phyloP scores from a whole-genome alignment of 2,113 vertebrate genomes.

The Mixornis gularis region DNA sequence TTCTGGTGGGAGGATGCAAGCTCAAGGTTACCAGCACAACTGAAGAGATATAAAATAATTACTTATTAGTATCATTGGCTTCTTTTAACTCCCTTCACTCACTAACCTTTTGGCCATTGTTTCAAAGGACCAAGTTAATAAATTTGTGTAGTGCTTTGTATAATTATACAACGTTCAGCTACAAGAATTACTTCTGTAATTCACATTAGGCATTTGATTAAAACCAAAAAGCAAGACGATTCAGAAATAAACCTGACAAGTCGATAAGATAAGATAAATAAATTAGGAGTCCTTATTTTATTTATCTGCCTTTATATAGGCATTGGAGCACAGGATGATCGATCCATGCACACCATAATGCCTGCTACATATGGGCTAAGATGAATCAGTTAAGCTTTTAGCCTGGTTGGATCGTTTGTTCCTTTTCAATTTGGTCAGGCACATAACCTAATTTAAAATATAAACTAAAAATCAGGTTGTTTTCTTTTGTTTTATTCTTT shows the following conservation, averaged over 20 bases:
- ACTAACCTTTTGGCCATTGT: conserved; percentile 37
- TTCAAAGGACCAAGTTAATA: conserved; percentile 5
- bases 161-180: neutral
- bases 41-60: conserved; percentile 86
- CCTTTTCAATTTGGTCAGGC: neutral
- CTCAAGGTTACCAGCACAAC: conserved; percentile 91
- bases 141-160: neutral
- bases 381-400: neutral
- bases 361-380: neutral
- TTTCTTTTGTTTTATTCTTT: neutral
- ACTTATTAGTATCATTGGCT: conserved; percentile 85
- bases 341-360: neutral
- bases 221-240: neutral
- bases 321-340: neutral
- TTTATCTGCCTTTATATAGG: neutral
- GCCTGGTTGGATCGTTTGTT: neutral
- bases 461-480: neutral
- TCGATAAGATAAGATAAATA: neutral
- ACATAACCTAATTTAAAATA: neutral
- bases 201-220: conserved; percentile 9
- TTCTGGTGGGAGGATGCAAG: conserved; percentile 80
- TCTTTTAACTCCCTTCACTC: conserved; percentile 63
- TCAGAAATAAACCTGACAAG: neutral
- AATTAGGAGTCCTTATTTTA: neutral
- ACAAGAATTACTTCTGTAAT: neutral